Base-by-base conservation (phyloP, 2,113 vertebrate genomes). In the Poeciliopsis occidentalis region DNA sequence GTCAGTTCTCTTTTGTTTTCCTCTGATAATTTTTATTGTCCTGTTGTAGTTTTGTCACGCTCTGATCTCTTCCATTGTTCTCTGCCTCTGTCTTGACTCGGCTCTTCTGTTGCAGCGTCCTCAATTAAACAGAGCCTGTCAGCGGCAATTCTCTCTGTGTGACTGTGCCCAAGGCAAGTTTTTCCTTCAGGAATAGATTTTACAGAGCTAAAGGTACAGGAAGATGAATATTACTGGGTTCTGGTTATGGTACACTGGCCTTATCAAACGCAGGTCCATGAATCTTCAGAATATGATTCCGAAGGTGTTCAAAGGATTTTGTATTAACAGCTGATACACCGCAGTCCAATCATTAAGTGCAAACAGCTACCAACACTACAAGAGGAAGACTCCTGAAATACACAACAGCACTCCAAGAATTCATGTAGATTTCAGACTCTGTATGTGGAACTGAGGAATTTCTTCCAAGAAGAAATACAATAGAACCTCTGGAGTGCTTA, bases 111-210 rank as follows among this genome's bases (percentile, higher is more conserved):
- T 76, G 69, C 75, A 84, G 83, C 80, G 76, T 88, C 72, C 83
- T 89, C 90, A 81, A 81, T 91, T 91, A 90, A 86, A 90, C 67
- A 70, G 85, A 87, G 82, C 75, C 30, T 84, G 78, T 64, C 78
- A 84, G 26, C 64, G 69, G 87, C 80, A 86, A 82, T 74, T 75
- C 75, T 75, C 73, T 67, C 41, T 78, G 69, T 70, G 44, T 17
- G 67, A 57, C 63, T 64, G 62, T 3, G 75, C 91, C 85, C 3
- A 34, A 66, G 85, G 88, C 79, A 0, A 51, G 67, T 81, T 91
- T 74, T 64, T 85, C 85, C 82, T 81, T 66, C 8, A 87, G 86
- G 86, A 80, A 86, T 73, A 77, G 41, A 24, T 84, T 37, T 69
- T 64, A 85, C 41, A 66, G 57, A 74, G 72, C 75, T 79, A 65